These are phyloP conservation scores for Drosophila santomea DNA, from an alignment of 1,140 invertebrate species.

Conservation along the genomic window DNA sequence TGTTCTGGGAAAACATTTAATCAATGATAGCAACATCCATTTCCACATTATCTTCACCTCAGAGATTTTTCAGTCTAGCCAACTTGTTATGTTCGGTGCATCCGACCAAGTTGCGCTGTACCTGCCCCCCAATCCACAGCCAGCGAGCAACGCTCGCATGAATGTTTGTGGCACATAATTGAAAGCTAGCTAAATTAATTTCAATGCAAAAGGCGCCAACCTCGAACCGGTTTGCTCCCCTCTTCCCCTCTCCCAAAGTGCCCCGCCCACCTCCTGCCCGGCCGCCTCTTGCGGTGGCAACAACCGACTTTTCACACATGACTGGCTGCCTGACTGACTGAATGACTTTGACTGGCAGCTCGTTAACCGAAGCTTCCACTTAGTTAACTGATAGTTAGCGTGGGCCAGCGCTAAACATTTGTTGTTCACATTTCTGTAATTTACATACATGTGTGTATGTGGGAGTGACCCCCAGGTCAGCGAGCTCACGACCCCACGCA, in stretches of 20 bases:
- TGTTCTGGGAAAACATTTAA: neutral
- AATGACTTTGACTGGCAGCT: slow-evolving; percentile 61
- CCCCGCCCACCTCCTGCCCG: neutral
- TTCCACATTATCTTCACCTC: no score
- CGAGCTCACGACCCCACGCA: slow-evolving; percentile 15
- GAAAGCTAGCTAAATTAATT: slow-evolving; percentile 83
- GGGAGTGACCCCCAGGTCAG: slow-evolving; percentile 40
- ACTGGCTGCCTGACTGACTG: slow-evolving; percentile 45
- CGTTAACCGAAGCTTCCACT: slow-evolving; percentile 75
- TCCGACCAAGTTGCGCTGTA: neutral
- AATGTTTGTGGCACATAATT: slow-evolving; percentile 83
- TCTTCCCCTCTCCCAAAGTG: neutral
- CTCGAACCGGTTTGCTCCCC: slow-evolving; percentile 30
- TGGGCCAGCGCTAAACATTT: slow-evolving; percentile 30
- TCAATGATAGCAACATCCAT: neutral
- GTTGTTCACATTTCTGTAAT: slow-evolving; percentile 28
- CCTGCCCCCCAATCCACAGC: slow-evolving; percentile 24
- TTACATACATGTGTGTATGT: slow-evolving; percentile 13
- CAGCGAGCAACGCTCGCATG: slow-evolving; percentile 48
- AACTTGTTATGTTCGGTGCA: neutral
- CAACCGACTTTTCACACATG: slow-evolving; percentile 75
- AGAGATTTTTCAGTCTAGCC: neutral
- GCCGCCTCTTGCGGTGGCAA: slow-evolving; percentile 32
- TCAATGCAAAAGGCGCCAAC: slow-evolving; percentile 78
- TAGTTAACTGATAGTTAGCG: slow-evolving; percentile 65